Percentiles rank a stretch among this genome's conserved stretches.
Evolutionary conservation across 2,797 vertebrate genomes (phyloP).

Genomic region (Champsocephalus gunnari): DNA sequence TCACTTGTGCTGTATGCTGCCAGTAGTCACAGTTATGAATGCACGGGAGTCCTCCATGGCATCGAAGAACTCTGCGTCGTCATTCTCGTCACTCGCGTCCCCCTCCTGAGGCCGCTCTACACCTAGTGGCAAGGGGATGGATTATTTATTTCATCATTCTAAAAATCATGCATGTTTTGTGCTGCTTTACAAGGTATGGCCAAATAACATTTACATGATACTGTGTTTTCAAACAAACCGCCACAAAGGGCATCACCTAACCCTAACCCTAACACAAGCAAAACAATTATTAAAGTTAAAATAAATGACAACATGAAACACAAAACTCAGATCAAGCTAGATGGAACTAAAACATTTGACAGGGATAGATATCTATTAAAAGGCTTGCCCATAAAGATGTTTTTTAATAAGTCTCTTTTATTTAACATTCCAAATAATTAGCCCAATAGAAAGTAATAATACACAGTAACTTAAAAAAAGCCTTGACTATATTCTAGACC

Average conservation of each 20-base stretch:
- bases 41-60: slow-evolving; percentile 97
- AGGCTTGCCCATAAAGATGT: no score
- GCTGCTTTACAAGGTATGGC: not conserved
- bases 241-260: no score
- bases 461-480: no score
- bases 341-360: no score
- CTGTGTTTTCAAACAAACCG: no score
- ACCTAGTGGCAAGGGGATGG: slow-evolving; percentile 62
- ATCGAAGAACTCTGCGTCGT: slow-evolving; percentile 96
- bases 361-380: no score
- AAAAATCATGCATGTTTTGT: not conserved
- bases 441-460: no score
- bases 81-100: slow-evolving; percentile 97
- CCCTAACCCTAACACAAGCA: not conserved
- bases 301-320: no score
- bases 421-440: no score
- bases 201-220: not conserved
- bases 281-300: not conserved
- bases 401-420: no score
- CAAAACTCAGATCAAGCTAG: no score
- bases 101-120: slow-evolving; percentile 86
- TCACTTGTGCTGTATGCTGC: slow-evolving; percentile 91
- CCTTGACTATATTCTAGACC: no score
- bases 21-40: slow-evolving; percentile 94
- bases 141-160: not conserved